These are phyloP conservation scores for Alfaro cultratus DNA, from an alignment of 2,797 vertebrate genomes.

Conservation along the genomic window DNA sequence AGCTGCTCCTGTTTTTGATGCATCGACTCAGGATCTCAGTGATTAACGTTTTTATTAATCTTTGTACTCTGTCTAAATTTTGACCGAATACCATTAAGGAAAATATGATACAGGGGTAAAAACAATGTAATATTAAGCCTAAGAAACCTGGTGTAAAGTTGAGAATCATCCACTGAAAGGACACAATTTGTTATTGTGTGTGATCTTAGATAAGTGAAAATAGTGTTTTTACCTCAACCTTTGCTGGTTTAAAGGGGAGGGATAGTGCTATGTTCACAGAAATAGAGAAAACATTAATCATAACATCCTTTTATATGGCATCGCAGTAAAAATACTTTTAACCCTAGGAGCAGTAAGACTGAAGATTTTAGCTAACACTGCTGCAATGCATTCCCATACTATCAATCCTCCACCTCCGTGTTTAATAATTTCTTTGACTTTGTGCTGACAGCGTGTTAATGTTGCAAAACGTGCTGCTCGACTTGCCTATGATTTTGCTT, in stretches of 20 bases:
- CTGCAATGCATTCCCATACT: not conserved
- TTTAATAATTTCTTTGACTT: not conserved
- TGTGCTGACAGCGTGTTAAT: not conserved
- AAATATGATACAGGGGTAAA: not conserved
- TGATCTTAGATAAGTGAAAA: not conserved
- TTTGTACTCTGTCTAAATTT: not conserved
- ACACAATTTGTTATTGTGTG: not conserved
- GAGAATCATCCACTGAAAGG: too few species aligned
- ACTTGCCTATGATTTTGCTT: not conserved
- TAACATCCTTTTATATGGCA: not conserved
- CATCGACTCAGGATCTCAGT: conserved; percentile 10
- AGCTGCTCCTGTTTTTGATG: conserved; percentile 26
- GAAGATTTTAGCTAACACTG: not conserved
- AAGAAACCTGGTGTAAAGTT: not conserved
- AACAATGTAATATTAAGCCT: not conserved
- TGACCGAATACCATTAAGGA: not conserved
- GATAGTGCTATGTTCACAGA: not conserved
- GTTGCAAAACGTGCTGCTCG: not conserved
- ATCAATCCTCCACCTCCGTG: not conserved
- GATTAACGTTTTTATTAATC: not conserved
- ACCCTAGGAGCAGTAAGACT: not conserved
- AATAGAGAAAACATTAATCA: not conserved
- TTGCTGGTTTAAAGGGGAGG: not conserved
- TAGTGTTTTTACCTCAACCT: not conserved
- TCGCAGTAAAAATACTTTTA: not conserved